Percentiles rank a stretch among this genome's conserved stretches.
Conservation (phyloP, 2,113 vertebrate genomes). For the Illadopsis cleaveri region DNA sequence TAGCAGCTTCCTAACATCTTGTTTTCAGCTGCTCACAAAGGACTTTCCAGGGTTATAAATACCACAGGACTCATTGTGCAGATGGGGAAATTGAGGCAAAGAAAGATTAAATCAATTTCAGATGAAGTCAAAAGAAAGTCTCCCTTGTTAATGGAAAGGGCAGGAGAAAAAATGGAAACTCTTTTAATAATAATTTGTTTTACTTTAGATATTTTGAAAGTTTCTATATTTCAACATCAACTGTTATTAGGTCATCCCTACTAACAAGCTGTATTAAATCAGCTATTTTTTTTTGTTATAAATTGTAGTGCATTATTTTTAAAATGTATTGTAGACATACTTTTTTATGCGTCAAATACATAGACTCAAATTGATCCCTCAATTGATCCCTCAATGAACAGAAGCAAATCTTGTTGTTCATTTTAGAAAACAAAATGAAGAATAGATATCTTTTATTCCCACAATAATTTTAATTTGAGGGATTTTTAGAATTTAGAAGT, state of each 20-base stretch:
- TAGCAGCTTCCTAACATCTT: slow-evolving; percentile 33
- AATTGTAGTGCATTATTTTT: not conserved
- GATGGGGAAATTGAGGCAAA: not conserved
- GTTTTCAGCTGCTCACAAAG: not conserved
- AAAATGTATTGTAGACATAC: not conserved
- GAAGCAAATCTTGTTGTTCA: not conserved
- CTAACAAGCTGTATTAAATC: not conserved
- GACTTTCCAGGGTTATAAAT: slow-evolving; percentile 8
- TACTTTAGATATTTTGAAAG: not conserved
- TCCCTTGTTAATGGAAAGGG: not conserved
- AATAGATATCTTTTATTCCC: not conserved
- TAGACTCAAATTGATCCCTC: not conserved
- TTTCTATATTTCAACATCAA: not conserved
- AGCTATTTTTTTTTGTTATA: not conserved
- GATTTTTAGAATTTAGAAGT: not conserved
- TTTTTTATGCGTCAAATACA: not conserved
- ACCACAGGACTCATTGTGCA: not conserved
- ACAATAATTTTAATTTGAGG: not conserved
- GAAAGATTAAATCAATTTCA: not conserved
- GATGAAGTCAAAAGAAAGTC: not conserved
- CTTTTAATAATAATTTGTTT: not conserved
- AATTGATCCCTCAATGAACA: too few species aligned
- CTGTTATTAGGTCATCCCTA: not conserved
- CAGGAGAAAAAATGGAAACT: not conserved
- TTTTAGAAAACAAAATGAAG: not conserved